A percentile compares a stretch with the other conserved stretches of the same genome.
phyloP scores from a whole-genome alignment of 2,888 invertebrate species.

The Heliconius sara region DNA sequence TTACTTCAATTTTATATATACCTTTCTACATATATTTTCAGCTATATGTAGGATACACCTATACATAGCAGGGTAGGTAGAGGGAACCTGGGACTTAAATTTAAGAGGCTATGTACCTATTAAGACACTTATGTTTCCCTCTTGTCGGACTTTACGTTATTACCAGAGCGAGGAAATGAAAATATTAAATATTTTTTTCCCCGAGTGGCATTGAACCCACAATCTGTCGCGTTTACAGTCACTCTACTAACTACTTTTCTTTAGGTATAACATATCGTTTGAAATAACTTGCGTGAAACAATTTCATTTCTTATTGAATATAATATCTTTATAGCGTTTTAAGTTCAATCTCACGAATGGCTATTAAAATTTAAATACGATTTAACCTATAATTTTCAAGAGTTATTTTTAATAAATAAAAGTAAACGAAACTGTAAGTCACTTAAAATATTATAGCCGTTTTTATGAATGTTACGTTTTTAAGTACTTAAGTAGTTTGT shows the following conservation, averaged over 20 bases:
- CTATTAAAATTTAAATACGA: slow-evolving; percentile 14
- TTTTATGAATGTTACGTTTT: slow-evolving; percentile 17
- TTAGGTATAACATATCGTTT: neutral
- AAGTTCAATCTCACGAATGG: neutral
- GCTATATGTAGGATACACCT: no score
- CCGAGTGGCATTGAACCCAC: no score
- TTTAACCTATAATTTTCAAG: slow-evolving; percentile 10
- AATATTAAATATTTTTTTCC: no score
- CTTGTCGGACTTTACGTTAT: no score
- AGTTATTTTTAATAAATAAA: neutral
- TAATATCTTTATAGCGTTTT: neutral
- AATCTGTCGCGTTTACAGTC: no score
- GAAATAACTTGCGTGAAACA: neutral
- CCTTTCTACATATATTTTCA: no score
- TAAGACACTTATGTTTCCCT: no score
- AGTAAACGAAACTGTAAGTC: neutral
- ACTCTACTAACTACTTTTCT: neutral
- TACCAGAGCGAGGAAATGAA: no score
- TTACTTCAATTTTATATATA: no score
- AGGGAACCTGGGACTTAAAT: no score
- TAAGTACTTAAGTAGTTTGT: slow-evolving; percentile 8
- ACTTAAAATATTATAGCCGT: slow-evolving; percentile 1
- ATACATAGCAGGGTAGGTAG: no score
- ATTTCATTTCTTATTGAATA: neutral
- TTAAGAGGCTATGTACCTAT: no score